Evolutionary conservation across 53 echinoderm and acorn worm genomes (phyloP).

Genomic region (Glandiceps talaboti): DNA sequence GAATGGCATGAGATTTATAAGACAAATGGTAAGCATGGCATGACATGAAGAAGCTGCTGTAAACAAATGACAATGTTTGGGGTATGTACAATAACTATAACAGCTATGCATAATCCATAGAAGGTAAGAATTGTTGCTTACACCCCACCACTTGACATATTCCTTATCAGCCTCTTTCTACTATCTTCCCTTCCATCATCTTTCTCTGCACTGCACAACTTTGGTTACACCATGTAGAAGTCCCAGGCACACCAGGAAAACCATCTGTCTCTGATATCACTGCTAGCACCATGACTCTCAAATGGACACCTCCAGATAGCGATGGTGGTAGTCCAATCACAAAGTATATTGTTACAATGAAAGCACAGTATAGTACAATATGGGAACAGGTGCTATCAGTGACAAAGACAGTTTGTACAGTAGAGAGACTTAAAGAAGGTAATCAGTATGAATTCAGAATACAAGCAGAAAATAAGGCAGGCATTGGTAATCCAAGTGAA

Average conservation of each 20-base stretch:
- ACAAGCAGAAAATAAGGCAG: slow-evolving; percentile 84
- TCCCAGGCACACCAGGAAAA: slow-evolving; percentile 60
- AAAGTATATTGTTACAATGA: slow-evolving; percentile 67
- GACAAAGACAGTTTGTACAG: slow-evolving; percentile 45
- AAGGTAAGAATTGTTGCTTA: too few species aligned
- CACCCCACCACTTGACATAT: too few species aligned
- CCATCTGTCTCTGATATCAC: slow-evolving; percentile 47
- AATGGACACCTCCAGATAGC: slow-evolving; percentile 54
- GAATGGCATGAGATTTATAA: too few species aligned
- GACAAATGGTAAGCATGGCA: too few species aligned
- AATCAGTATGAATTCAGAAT: slow-evolving; percentile 77
- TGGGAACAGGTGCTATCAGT: slow-evolving; percentile 60
- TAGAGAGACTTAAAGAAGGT: slow-evolving; percentile 52
- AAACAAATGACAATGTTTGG: too few species aligned
- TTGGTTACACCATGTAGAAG: slow-evolving; percentile 9
- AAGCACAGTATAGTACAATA: slow-evolving; percentile 47
- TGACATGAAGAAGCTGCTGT: too few species aligned
- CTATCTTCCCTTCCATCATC: neutral
- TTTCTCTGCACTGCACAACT: neutral
- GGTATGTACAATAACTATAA: too few species aligned
- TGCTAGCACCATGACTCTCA: slow-evolving; percentile 53
- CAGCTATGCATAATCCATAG: too few species aligned
- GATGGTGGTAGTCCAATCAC: slow-evolving; percentile 84
- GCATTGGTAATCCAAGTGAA: slow-evolving; percentile 59
- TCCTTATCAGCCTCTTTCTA: neutral